Conservation (phyloP, 2,113 vertebrate species). For the Camelus dromedarius region DNA sequence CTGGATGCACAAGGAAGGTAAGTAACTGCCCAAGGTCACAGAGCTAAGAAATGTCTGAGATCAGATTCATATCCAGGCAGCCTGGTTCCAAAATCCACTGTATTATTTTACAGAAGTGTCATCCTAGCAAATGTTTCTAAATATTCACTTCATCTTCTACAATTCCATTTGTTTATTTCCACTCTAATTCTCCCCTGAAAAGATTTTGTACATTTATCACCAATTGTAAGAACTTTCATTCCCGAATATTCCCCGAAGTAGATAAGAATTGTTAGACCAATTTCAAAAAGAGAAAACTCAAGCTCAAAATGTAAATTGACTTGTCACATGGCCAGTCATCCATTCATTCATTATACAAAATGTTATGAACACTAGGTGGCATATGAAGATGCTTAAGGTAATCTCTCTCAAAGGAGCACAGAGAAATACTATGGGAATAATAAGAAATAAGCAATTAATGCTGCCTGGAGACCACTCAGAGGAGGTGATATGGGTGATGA, state of each 20-base stretch:
- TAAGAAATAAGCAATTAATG: neutral
- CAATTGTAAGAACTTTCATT: neutral
- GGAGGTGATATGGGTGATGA: neutral
- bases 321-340: neutral
- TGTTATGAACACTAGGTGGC: slow-evolving; percentile 9
- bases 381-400: slow-evolving; percentile 6
- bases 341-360: neutral
- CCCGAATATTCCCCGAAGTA: neutral
- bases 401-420: neutral
- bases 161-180: slow-evolving; percentile 32
- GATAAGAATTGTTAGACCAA: neutral
- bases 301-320: slow-evolving; percentile 14
- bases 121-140: slow-evolving; percentile 11
- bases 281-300: slow-evolving; percentile 30
- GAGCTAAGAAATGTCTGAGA: neutral
- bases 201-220: neutral
- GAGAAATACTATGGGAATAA: neutral
- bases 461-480: neutral
- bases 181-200: neutral
- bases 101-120: slow-evolving; percentile 13
- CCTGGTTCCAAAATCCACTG: neutral
- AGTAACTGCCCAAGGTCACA: neutral
- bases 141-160: neutral
- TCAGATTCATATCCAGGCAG: slow-evolving; percentile 4
- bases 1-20: neutral